Conservation (phyloP, 2,113 vertebrate species). For the Microtus ochrogaster region DNA sequence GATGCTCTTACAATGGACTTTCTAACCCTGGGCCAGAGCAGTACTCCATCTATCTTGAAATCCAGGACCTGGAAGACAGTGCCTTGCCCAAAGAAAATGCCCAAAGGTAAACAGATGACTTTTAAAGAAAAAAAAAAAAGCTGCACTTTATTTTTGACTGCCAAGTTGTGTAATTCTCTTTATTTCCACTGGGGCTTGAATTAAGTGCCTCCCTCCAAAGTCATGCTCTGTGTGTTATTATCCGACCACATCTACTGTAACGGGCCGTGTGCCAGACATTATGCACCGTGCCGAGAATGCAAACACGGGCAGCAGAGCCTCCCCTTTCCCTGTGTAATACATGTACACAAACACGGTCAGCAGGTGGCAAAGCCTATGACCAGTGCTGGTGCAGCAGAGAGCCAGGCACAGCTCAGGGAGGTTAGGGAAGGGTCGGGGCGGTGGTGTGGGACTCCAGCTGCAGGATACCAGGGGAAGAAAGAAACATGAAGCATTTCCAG, state of each 20-base stretch:
- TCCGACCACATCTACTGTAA: background rate
- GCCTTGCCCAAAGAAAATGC: background rate
- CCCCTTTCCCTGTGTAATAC: background rate
- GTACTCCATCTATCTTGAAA: background rate
- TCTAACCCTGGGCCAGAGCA: background rate
- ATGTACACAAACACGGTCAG: background rate
- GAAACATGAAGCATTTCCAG: background rate
- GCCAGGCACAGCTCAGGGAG: background rate
- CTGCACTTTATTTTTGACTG: background rate
- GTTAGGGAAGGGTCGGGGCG: background rate
- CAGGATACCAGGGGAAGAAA: background rate
- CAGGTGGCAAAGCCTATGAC: background rate
- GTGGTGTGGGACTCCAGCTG: background rate
- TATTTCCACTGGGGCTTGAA: background rate
- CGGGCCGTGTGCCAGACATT: background rate
- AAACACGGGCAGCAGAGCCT: accelerated
- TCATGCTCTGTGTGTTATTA: background rate
- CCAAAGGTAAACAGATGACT: background rate
- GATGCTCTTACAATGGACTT: background rate
- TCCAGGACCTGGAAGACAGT: background rate
- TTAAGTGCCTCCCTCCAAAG: background rate
- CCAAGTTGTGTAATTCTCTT: background rate
- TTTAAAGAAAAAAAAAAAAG: background rate
- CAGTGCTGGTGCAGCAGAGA: background rate
- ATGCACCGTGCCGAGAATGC: background rate